Base-by-base conservation (phyloP, 37 sponge, comb jelly and placozoan genomes). In the Petrosia ficiformis region DNA sequence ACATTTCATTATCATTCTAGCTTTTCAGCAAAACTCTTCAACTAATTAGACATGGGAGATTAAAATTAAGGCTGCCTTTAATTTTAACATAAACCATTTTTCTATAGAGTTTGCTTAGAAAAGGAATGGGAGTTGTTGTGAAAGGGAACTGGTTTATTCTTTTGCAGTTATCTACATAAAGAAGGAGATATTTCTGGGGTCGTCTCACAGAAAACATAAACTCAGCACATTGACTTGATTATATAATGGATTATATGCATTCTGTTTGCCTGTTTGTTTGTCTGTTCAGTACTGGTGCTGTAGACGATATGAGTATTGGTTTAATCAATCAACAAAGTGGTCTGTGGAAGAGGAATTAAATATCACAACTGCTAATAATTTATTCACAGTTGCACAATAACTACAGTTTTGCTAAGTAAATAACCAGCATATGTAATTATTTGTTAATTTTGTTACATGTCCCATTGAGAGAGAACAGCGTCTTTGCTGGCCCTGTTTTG, bases 51-150 rank as follows among this genome's bases (percentile, higher is more conserved):
- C 75, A 66, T 75, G 63, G 63, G 11, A 26, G 14, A 19, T 8
- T 8, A 48, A 19, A 19, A 19, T 19, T 48, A 19, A 8, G 14
- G 8, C 14, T 48, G 8, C 14, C 54, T 48, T 48, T 8, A 48
- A 38, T 92, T 85, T 48, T 14, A 48, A 19, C 54, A 48, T 61
- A 25, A 74, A 8, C 21, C 28, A 10, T 75, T n/a, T 61, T n/a
- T 6, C n/a, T n/a, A 26, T 34, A 70, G 85, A 21, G 70, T 69
- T 37, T 92, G 96, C 75, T 87, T 86, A 42, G 93, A 92, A 76
- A 65, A 83, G 43, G 93, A 93, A 6, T 95, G 96, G 96, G 96
- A 95, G 82, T 78, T 95, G 26, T 67, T 95, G 8, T 95, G 96
- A 93, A 60, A 92, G 81, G 84, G 84, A 41, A 86, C 87, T 11